Percentiles rank a stretch among this genome's conserved stretches.
Conservation (phyloP, 2,113 vertebrate genomes). For the Lasiurus borealis region DNA sequence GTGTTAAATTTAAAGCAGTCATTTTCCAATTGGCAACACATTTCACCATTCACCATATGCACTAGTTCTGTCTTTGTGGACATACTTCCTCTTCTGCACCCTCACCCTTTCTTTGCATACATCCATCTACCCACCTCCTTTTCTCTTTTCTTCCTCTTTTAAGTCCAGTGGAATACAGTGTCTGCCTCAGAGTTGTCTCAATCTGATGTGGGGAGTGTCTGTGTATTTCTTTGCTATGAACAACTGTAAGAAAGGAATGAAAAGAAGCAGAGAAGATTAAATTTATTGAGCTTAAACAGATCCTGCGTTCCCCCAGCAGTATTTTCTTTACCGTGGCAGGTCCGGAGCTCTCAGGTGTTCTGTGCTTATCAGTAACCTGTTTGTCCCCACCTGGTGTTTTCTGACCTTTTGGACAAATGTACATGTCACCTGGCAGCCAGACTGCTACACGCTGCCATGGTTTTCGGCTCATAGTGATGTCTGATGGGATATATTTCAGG, state of each 20-base stretch:
- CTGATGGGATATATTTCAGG: background rate
- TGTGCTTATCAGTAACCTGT: background rate
- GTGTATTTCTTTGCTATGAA: background rate
- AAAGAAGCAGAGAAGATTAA: background rate
- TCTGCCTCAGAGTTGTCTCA: background rate
- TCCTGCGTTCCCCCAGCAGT: background rate
- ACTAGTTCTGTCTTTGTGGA: background rate
- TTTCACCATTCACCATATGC: background rate
- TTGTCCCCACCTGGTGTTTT: background rate
- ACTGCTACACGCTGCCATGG: background rate
- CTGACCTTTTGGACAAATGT: background rate
- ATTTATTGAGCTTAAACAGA: background rate
- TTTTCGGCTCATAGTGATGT: background rate
- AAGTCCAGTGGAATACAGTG: background rate
- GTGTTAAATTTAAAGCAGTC: background rate
- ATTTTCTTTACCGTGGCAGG: background rate
- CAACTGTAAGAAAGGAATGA: background rate
- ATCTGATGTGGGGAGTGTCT: background rate
- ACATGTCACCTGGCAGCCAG: background rate
- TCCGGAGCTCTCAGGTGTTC: background rate
- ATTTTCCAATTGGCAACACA: background rate
- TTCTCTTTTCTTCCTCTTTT: background rate
- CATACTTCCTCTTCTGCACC: background rate
- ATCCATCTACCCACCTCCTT: background rate
- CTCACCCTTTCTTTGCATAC: background rate